phyloP scores from a whole-genome alignment of 2,888 invertebrate species.

The Melieria crassipennis region DNA sequence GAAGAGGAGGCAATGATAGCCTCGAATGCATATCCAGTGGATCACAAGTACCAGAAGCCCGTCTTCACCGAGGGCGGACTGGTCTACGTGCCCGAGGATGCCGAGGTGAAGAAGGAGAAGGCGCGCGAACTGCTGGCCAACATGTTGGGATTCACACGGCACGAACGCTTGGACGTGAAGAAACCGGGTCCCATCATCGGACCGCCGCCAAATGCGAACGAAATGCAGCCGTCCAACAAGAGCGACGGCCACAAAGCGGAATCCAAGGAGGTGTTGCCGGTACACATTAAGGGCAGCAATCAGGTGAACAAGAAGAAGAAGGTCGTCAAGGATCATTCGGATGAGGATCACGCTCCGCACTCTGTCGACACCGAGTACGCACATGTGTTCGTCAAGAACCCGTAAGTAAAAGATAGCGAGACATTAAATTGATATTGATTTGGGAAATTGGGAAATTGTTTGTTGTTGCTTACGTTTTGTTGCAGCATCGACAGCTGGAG shows the following conservation, averaged over 20 bases:
- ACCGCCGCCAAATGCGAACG: slow-evolving; percentile 53
- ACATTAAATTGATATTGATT: neutral
- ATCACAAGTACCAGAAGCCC: slow-evolving; percentile 36
- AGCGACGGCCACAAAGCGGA: slow-evolving; percentile 43
- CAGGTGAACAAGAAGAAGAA: slow-evolving; percentile 62
- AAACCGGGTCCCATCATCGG: slow-evolving; percentile 87
- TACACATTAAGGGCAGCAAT: slow-evolving; percentile 57
- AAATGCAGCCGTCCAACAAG: slow-evolving; percentile 33
- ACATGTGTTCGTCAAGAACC: slow-evolving; percentile 79
- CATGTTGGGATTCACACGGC: slow-evolving; percentile 84
- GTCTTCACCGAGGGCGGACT: slow-evolving; percentile 74
- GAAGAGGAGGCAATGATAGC: slow-evolving; percentile 62
- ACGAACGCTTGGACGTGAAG: slow-evolving; percentile 91
- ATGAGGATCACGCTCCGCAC: slow-evolving; percentile 70
- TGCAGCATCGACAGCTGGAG: slow-evolving; percentile 73
- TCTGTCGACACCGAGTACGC: slow-evolving; percentile 81
- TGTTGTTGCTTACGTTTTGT: neutral
- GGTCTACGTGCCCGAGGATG: slow-evolving; percentile 67
- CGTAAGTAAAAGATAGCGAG: slow-evolving; percentile 66
- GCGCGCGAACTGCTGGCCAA: slow-evolving; percentile 70
- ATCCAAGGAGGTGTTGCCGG: slow-evolving; percentile 62
- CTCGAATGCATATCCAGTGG: slow-evolving; percentile 55
- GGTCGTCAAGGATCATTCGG: slow-evolving; percentile 61
- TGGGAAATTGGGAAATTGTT: neutral
- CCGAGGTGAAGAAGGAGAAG: slow-evolving; percentile 63